Base-by-base conservation (phyloP, 1,140 invertebrate species). In the Episyrphus balteatus region DNA sequence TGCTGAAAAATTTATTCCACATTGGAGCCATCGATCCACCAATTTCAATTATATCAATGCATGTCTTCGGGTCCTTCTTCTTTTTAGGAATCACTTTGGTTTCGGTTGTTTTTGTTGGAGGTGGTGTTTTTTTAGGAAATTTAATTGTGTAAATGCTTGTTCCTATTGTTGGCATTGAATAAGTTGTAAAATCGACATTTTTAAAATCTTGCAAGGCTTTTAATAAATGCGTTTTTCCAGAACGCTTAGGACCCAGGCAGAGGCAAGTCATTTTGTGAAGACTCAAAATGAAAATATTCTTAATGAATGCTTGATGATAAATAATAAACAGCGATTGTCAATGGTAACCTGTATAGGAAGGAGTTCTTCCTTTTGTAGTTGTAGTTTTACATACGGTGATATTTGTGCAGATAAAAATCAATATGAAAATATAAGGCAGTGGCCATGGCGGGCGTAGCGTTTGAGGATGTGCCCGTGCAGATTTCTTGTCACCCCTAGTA, bases 221-320 rank as follows among this genome's bases (percentile, higher is more conserved):
- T 37, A 90, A 61, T 15, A 90, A 61, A n/a, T 86, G 75, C 0
- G 84, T 88, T 75, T 90, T 90, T 0, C 87, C 87, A 1, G 83
- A 81, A 43, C 83, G 79, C 41, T 76, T 75, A 5, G 86, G 84
- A 1, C 86, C 86, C 40, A 90, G 60, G 54, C 86, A 89, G 6
- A 89, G 66, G 51, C 79, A 75, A 57, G 66, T 66, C 37, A 76
- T 75, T 15, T 70, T 66, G 21, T 53, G 51, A 26, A 3, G 21
- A 26, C 21, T 3, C 3, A 26, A 26, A 26, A 5, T 26, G 21
- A 26, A 26, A 26, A 26, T 26, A 26, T 5, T 26, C 8, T 8
- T 8, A 26, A 26, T n/a, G n/a, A n/a, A n/a, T n/a, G n/a, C n/a
- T n/a, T n/a, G n/a, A n/a, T n/a, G n/a, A n/a, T n/a, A n/a, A n/a